Percentiles rank a stretch among this genome's conserved stretches.
phyloP scores from a whole-genome alignment of 2,113 vertebrate genomes.

The Callorhinus ursinus region DNA sequence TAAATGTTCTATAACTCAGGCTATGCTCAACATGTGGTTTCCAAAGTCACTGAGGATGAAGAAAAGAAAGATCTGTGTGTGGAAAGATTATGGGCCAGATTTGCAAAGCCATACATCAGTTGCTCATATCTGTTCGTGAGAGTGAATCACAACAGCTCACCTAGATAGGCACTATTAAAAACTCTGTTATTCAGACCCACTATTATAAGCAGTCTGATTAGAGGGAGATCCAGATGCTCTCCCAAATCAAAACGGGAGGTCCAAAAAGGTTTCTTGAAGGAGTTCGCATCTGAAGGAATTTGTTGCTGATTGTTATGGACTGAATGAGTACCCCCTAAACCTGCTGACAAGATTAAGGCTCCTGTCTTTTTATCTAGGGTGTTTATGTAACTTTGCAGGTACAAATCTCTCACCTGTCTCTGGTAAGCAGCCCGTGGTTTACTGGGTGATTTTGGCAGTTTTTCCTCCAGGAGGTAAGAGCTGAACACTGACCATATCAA shows the following conservation, averaged over 20 bases:
- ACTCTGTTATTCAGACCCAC: background rate
- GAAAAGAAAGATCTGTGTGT: background rate
- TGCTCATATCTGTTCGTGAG: background rate
- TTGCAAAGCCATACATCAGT: fast-evolving
- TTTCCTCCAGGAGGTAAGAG: conserved; percentile 40
- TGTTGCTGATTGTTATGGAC: background rate
- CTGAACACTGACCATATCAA: conserved; percentile 65
- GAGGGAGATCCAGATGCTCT: background rate
- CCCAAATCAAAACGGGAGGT: background rate
- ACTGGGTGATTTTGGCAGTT: conserved; percentile 57
- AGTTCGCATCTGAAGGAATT: background rate
- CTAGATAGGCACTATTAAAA: background rate
- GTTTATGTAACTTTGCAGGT: conserved; percentile 42
- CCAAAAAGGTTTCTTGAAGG: background rate
- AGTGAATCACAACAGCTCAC: background rate
- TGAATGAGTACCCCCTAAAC: fast-evolving
- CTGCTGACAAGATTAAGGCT: conserved; percentile 41
- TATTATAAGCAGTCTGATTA: background rate
- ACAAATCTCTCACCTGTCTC: conserved; percentile 55
- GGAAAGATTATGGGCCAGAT: background rate
- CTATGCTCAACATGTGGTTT: background rate
- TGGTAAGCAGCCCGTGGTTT: conserved; percentile 54
- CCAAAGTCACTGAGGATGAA: background rate
- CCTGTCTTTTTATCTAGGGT: conserved; percentile 50
- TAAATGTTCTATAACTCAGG: background rate